phyloP scores from a whole-genome alignment of 2,888 invertebrate species.

The Myopa testacea region DNA sequence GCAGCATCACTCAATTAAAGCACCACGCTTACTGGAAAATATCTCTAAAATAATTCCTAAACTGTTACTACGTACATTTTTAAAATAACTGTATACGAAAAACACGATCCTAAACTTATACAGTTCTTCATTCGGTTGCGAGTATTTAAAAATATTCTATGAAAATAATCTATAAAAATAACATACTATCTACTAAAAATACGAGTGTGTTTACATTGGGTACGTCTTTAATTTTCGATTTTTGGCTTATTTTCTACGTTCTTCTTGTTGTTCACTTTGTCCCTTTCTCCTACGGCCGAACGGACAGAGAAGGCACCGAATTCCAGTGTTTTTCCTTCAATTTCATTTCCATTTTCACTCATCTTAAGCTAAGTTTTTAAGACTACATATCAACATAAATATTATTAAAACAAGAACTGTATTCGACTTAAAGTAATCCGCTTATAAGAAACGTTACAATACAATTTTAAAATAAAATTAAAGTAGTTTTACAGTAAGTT shows the following conservation, averaged over 20 bases:
- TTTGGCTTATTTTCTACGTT: not conserved
- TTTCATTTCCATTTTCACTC: not conserved
- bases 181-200: slow-evolving; percentile 8
- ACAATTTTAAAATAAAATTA: not conserved
- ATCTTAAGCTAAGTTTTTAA: no score
- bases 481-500: not conserved
- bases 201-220: not conserved
- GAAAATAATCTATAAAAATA: slow-evolving; percentile 18
- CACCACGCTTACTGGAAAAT: not conserved
- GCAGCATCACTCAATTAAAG: slow-evolving; percentile 1
- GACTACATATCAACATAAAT: no score
- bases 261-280: not conserved
- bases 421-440: not conserved
- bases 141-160: slow-evolving; percentile 11
- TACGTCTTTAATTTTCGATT: not conserved
- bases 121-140: not conserved
- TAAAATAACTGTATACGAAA: not conserved
- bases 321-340: not conserved
- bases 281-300: slow-evolving; percentile 36
- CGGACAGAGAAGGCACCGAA: slow-evolving; percentile 26
- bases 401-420: no score
- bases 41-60: no score
- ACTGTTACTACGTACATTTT: not conserved
- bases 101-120: not conserved
- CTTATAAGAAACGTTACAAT: not conserved